Conservation (phyloP, 2,888 invertebrate genomes). For the Himalopsyche anomala region DNA sequence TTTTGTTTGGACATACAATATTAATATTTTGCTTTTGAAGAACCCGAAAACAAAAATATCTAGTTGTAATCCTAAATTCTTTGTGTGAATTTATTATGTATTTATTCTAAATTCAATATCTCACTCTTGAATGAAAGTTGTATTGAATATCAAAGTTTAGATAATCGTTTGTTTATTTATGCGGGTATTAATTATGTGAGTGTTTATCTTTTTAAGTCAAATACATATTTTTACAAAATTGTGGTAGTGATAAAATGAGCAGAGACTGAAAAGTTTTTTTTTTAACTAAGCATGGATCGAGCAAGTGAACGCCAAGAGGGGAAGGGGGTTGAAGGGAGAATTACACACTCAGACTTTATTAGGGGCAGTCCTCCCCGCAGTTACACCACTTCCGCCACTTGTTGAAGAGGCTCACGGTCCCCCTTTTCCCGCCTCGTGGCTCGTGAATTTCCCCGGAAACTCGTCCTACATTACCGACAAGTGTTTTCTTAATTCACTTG, state of each 20-base stretch:
- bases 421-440: slow-evolving; percentile 20
- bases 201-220: too few relatives aligned
- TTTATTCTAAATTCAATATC: too few relatives aligned
- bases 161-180: too few relatives aligned
- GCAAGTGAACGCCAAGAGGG: too few relatives aligned
- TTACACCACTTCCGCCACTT: slow-evolving; percentile 30
- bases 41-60: too few relatives aligned
- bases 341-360: slow-evolving; percentile 30
- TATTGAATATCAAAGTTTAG: too few relatives aligned
- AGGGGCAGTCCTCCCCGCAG: slow-evolving; percentile 14
- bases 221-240: background rate
- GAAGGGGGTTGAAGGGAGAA: background rate
- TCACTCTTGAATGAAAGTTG: too few relatives aligned
- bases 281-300: background rate
- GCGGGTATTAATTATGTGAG: too few relatives aligned
- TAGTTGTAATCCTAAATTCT: too few relatives aligned
- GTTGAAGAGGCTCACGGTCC: slow-evolving; percentile 4
- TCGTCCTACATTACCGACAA: slow-evolving; percentile 22
- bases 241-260: background rate
- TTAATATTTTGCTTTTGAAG: too few relatives aligned
- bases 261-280: background rate
- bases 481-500: slow-evolving; percentile 26
- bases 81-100: too few relatives aligned
- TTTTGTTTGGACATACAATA: too few relatives aligned
- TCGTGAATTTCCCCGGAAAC: slow-evolving; percentile 28